Evolutionary conservation across 2,113 vertebrate genomes (phyloP).

Genomic region (Emydura subglobosa): DNA sequence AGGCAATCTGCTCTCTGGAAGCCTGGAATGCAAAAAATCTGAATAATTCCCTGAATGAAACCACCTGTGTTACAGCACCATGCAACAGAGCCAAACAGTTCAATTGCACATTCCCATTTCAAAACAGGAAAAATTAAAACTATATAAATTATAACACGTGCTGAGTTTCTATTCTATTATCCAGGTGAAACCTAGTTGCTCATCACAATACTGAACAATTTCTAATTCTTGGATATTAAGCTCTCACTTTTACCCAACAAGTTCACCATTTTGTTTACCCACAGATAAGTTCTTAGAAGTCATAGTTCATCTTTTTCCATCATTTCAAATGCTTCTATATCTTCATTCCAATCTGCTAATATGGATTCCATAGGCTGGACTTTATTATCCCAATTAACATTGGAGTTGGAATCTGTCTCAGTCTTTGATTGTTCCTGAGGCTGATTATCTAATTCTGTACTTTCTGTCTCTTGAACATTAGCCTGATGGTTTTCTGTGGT

Average conservation of each 20-base stretch:
- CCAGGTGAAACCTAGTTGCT: conserved; percentile 71
- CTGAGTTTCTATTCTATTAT: conserved; percentile 50
- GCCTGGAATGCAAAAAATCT: not conserved
- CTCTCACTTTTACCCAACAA: conserved; percentile 66
- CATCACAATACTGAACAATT: conserved; percentile 68
- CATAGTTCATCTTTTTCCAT: conserved; percentile 99
- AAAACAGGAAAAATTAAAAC: conserved; percentile 63
- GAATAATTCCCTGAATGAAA: not conserved
- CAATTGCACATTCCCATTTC: conserved; percentile 71
- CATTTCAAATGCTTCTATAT: conserved; percentile 98
- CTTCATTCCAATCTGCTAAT: conserved; percentile 97
- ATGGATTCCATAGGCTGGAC: conserved; percentile 90
- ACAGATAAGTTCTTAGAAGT: conserved; percentile 79
- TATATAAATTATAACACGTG: conserved; percentile 60
- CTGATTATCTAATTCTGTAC: conserved; percentile 72
- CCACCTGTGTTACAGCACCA: conserved; percentile 41
- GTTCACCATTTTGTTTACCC: conserved; percentile 68
- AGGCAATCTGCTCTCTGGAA: not conserved
- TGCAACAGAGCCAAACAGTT: conserved; percentile 41
- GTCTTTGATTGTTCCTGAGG: conserved; percentile 76
- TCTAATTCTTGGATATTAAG: conserved; percentile 51
- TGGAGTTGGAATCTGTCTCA: conserved; percentile 73
- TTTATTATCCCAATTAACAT: conserved; percentile 78
- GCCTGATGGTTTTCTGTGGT: conserved; percentile 39
- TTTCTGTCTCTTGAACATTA: conserved; percentile 52